phyloP scores from a whole-genome alignment of 1,140 invertebrate species.

The Leptoteleia sp. region DNA sequence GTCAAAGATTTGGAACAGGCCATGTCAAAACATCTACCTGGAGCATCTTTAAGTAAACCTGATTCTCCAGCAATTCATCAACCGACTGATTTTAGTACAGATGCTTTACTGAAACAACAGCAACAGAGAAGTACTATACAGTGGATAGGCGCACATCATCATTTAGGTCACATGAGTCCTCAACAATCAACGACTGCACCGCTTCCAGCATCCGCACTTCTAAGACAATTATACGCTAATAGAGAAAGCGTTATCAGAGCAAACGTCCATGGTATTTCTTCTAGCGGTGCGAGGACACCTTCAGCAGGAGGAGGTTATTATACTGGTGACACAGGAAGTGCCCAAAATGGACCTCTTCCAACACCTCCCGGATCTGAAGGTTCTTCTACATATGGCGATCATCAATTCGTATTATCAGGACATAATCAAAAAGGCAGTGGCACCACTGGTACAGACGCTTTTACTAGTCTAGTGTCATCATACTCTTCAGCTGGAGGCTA shows the following conservation, averaged over 20 bases:
- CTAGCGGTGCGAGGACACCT: conserved; percentile 78
- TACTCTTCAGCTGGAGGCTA: conserved; percentile 84
- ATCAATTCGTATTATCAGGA: conserved; percentile 86
- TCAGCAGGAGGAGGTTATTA: conserved; percentile 81
- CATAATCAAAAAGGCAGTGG: conserved; percentile 81
- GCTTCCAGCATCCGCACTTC: conserved; percentile 90
- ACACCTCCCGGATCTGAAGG: conserved; percentile 93
- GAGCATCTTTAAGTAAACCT: conserved; percentile 83
- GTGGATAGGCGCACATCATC: conserved; percentile 93
- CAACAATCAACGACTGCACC: conserved; percentile 83
- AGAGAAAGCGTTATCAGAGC: conserved; percentile 96
- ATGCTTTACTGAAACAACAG: conserved; percentile 90
- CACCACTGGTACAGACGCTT: conserved; percentile 82
- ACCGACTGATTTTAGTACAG: conserved; percentile 92
- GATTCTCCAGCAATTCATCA: conserved; percentile 83
- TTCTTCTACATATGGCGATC: conserved; percentile 86
- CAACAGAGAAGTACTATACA: conserved; percentile 94
- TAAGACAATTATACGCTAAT: conserved; percentile 94
- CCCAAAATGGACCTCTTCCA: conserved; percentile 86
- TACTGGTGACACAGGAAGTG: conserved; percentile 72
- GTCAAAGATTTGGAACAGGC: conserved; percentile 96
- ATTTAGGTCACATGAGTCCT: conserved; percentile 84
- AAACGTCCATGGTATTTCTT: conserved; percentile 88
- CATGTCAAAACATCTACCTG: conserved; percentile 96
- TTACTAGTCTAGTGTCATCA: conserved; percentile 83